Percentiles rank a stretch among this genome's conserved stretches.
These are phyloP conservation scores for Rana temporaria DNA, from an alignment of 2,113 vertebrate genomes.

Conservation along the genomic window DNA sequence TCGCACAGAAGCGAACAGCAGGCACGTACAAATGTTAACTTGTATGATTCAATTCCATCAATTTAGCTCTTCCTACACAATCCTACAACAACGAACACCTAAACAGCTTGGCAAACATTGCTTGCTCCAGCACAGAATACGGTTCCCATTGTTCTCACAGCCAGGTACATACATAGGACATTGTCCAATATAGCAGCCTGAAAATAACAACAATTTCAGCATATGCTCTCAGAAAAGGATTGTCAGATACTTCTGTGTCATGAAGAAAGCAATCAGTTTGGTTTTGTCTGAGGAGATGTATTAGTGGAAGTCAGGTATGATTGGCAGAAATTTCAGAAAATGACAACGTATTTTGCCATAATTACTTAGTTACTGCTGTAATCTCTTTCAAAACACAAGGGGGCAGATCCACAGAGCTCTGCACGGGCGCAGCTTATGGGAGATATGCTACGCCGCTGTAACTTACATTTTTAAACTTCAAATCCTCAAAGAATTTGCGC, in stretches of 20 bases:
- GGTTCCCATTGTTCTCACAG: conserved; percentile 57
- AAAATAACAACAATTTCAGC: conserved; percentile 59
- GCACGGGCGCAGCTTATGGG: too few species aligned
- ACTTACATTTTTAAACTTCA: too few species aligned
- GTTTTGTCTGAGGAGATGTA: not conserved
- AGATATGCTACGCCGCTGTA: too few species aligned
- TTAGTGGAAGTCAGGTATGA: not conserved
- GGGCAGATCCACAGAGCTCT: too few species aligned
- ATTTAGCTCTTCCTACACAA: conserved; percentile 67
- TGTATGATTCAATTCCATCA: conserved; percentile 59
- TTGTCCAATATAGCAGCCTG: conserved; percentile 52
- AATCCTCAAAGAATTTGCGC: too few species aligned
- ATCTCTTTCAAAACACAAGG: not conserved
- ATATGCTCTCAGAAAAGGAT: conserved; percentile 6
- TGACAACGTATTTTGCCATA: not conserved
- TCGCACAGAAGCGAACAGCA: conserved; percentile 56
- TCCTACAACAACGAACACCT: conserved; percentile 59
- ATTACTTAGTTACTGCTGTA: not conserved
- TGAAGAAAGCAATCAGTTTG: conserved; percentile 21
- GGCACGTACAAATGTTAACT: conserved; percentile 57
- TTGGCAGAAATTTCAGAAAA: not conserved
- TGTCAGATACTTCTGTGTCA: not conserved
- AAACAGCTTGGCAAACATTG: conserved; percentile 60
- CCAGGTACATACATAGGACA: conserved; percentile 39
- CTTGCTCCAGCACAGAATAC: conserved; percentile 58